Conservation (phyloP, 1,140 invertebrate species). For the Trichoplusia ni region DNA sequence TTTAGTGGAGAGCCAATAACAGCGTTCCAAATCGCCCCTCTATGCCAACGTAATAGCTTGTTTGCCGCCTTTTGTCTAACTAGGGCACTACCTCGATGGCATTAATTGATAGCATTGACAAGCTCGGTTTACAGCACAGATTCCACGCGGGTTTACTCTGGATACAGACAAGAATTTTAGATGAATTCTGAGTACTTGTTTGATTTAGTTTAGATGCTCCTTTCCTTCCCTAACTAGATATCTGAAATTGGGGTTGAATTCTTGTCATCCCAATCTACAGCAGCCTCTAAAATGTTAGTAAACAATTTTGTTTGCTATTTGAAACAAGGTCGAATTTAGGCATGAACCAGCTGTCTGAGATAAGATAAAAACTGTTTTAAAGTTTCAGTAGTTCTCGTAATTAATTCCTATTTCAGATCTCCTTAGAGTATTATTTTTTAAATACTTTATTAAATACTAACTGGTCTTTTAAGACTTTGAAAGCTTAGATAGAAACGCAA, state of each 20-base stretch:
- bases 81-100: conserved; percentile 59
- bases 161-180: conserved; percentile 12
- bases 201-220: conserved; percentile 2
- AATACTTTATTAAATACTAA: no score
- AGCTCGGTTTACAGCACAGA: conserved; percentile 43
- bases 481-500: neutral
- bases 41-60: conserved; percentile 42
- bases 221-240: neutral
- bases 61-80: conserved; percentile 58
- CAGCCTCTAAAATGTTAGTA: conserved; percentile 1
- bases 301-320: conserved; percentile 20
- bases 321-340: no score
- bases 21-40: conserved; percentile 34
- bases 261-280: neutral
- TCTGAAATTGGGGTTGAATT: neutral
- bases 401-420: no score
- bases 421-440: no score
- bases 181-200: neutral
- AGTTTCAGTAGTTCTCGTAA: no score
- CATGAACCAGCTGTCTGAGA: no score
- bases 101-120: conserved; percentile 70
- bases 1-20: conserved; percentile 35
- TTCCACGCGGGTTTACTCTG: conserved; percentile 27
- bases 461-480: neutral
- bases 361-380: no score